These are phyloP conservation scores for Alloscopus bannaensis DNA, from an alignment of 2,888 invertebrate species.

Conservation along the genomic window DNA sequence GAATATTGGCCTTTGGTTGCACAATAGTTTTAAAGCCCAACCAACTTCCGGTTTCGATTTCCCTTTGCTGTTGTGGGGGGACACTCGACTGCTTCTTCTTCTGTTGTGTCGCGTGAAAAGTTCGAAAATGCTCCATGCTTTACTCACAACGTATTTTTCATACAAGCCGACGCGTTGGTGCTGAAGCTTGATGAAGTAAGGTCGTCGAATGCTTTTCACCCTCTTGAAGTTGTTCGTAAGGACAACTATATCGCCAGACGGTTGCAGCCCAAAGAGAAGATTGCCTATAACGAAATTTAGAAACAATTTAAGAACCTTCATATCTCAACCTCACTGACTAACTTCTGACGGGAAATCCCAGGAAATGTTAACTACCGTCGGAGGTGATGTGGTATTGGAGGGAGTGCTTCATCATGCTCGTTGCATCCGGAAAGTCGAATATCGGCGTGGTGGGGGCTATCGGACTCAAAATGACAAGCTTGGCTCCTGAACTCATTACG, in stretches of 20 bases:
- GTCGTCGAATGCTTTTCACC: conserved; percentile 15
- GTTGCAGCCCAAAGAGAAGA: conserved; percentile 33
- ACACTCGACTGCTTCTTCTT: conserved; percentile 6
- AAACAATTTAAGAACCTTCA: no score
- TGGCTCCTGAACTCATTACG: conserved; percentile 39
- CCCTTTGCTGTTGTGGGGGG: not conserved
- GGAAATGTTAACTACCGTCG: no score
- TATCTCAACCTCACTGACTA: no score
- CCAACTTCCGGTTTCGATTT: no score
- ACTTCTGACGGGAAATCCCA: no score
- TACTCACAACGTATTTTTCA: not conserved
- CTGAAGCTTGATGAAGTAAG: conserved; percentile 29
- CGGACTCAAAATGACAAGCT: conserved; percentile 27
- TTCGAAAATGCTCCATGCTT: not conserved
- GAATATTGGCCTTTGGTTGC: no score
- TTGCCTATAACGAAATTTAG: no score
- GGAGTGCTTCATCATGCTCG: conserved; percentile 15
- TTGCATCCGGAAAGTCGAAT: conserved; percentile 35
- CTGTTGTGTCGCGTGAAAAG: no score
- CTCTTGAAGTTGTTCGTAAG: conserved; percentile 26
- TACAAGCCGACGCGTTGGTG: not conserved
- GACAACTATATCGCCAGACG: conserved; percentile 32
- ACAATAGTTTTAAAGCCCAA: no score
- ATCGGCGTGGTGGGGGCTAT: conserved; percentile 46
- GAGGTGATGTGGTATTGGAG: conserved; percentile 37